These are phyloP conservation scores for Riptortus pedestris DNA, from an alignment of 1,140 invertebrate species.

Conservation along the genomic window DNA sequence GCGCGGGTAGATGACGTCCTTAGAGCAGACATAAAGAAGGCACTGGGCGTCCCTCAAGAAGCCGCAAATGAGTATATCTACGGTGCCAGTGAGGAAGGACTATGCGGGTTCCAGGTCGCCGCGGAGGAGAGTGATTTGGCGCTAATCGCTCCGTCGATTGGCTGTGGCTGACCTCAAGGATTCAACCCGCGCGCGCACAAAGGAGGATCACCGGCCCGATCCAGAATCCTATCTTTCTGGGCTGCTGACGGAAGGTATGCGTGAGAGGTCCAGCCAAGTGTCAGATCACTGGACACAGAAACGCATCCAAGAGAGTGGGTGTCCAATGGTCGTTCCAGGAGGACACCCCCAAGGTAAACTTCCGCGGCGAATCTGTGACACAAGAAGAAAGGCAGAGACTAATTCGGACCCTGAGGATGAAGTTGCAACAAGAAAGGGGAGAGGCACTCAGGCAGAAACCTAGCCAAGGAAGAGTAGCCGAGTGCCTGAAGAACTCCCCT, in stretches of 20 bases:
- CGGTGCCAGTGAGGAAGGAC: neutral
- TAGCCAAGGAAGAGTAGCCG: slow-evolving; percentile 25
- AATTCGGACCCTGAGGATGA: neutral
- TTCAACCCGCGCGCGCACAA: neutral
- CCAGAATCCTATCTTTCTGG: neutral
- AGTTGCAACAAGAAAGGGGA: neutral
- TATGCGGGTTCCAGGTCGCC: no score
- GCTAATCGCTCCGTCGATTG: neutral
- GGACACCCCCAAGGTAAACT: neutral
- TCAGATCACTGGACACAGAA: slow-evolving; percentile 3
- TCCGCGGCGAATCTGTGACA: neutral
- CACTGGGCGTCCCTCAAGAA: neutral
- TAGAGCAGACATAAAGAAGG: neutral
- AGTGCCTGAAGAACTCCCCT: neutral
- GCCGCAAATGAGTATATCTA: slow-evolving; percentile 6
- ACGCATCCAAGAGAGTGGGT: neutral
- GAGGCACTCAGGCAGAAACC: neutral
- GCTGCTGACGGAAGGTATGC: neutral
- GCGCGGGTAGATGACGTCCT: neutral
- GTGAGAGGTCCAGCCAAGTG: neutral
- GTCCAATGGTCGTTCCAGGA: neutral
- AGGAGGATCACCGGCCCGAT: neutral
- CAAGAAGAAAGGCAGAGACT: neutral
- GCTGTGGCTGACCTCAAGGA: neutral
- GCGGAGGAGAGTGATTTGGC: no score